Evolutionary conservation across 2,797 vertebrate species (phyloP).

Genomic region (Leptoclinus maculatus): DNA sequence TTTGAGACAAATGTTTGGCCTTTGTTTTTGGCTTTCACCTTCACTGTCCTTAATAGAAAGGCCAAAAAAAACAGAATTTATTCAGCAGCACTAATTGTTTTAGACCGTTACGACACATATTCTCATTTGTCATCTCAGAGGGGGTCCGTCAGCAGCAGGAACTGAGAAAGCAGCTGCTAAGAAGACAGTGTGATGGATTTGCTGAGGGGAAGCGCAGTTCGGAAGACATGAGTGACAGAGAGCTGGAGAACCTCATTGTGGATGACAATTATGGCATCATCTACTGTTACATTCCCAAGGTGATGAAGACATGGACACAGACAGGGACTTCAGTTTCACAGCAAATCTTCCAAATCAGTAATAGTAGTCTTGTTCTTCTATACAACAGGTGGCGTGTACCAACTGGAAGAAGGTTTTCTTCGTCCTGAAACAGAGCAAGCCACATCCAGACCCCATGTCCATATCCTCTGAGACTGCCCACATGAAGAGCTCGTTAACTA

Average conservation of each 20-base stretch:
- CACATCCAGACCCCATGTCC: constrained; percentile 86
- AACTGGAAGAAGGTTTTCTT: constrained; percentile 95
- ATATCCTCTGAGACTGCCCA: constrained; percentile 84
- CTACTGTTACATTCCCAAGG: constrained; percentile 95
- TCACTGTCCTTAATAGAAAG: neutral
- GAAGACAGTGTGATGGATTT: constrained; percentile 12
- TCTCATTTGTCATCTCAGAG: neutral
- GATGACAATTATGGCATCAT: constrained; percentile 91
- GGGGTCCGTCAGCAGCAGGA: neutral
- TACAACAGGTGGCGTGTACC: constrained; percentile 88
- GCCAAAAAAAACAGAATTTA: neutral
- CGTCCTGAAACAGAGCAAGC: constrained; percentile 88
- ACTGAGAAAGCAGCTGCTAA: constrained; percentile 23
- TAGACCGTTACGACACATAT: neutral
- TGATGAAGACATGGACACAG: constrained; percentile 2
- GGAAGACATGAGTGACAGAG: constrained; percentile 87
- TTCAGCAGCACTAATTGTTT: neutral
- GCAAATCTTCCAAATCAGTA: neutral
- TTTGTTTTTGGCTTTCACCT: neutral
- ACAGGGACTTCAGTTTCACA: neutral
- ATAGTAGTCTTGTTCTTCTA: neutral
- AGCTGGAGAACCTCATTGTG: constrained; percentile 90
- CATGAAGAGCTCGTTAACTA: constrained; percentile 81
- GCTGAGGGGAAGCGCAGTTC: neutral
- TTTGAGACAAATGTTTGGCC: neutral